These are phyloP conservation scores for Falcunculus frontatus DNA, from an alignment of 2,113 vertebrate genomes.

Conservation along the genomic window DNA sequence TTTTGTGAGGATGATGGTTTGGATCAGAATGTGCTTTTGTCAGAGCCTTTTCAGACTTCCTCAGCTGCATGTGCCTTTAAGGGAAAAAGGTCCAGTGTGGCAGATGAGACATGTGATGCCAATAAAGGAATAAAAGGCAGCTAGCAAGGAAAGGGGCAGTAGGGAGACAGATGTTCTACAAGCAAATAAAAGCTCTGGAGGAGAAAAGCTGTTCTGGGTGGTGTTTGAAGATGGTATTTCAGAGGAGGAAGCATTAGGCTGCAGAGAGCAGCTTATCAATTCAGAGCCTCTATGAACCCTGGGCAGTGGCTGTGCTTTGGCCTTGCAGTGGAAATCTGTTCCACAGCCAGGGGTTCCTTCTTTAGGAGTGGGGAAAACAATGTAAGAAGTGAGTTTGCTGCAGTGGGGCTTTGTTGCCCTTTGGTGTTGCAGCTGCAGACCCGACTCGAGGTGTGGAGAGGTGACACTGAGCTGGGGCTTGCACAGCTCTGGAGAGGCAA, in stretches of 20 bases:
- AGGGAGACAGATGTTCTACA: background rate
- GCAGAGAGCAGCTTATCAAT: background rate
- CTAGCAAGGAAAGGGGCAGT: background rate
- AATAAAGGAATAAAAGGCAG: conserved; percentile 9
- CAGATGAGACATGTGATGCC: conserved; percentile 11
- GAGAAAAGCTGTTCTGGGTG: background rate
- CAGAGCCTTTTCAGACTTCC: background rate
- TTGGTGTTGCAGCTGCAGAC: accelerated
- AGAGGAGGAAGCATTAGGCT: background rate
- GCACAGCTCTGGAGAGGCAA: background rate
- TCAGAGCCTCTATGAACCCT: accelerated
- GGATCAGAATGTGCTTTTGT: background rate
- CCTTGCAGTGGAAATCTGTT: background rate
- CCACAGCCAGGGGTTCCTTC: background rate
- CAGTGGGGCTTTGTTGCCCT: background rate
- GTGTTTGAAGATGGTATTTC: background rate
- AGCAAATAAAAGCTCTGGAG: background rate
- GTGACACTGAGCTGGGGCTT: background rate
- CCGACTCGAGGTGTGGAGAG: accelerated
- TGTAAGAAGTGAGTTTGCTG: accelerated
- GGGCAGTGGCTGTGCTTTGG: background rate
- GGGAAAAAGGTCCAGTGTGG: background rate
- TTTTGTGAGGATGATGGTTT: background rate
- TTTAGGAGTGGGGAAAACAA: background rate
- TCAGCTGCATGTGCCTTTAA: background rate